Evolutionary conservation across 2,888 invertebrate genomes (phyloP), one percentile per base, ranked within the genome.

Genomic region (Conus canariensis): DNA sequence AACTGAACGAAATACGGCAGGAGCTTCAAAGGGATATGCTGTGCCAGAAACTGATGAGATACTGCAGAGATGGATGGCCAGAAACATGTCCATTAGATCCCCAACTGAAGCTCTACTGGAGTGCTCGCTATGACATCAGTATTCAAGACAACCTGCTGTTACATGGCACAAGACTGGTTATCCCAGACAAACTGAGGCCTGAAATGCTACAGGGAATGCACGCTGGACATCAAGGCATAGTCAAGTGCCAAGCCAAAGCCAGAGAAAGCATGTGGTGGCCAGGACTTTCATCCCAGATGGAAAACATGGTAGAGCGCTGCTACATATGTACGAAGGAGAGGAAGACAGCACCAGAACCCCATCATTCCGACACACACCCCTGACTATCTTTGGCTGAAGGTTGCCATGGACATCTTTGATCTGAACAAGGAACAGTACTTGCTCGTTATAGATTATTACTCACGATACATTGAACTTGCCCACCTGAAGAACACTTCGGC

Each of bases 221-320:
- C 45, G 77, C 64, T 12, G 70, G 89, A 10, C 85, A 89, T 16
- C 90, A 74, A 7, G 86, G 90, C 30, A 30, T 90, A 4, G 67
- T 74, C 10, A 90, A 83, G 58, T 85, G 86, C 25, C n/a, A 8
- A 77, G 45, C 14, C 19, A 67, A 6, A 74, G 25, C 74, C 14
- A 64, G 60, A 64, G 60, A 64, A 64, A 64, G 60, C 16, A 16
- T 64, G 12, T 64, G 60, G 60, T 64, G 60, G 60, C 60, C 60
- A 10, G 16, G 16, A 64, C 16, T 64, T 10, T 64, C 60, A 10
- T 10, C 16, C 3, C 60, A 64, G 16, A 64, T 64, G 1, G 60
- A 64, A 16, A 64, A 10, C 10, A 64, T 64, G 60, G 60, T 64
- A 64, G 12, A 16, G 60, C 1, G 16, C 60, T 64, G 60, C 16